Conservation (phyloP, 2,113 vertebrate species). For the Ailuropoda melanoleuca region DNA sequence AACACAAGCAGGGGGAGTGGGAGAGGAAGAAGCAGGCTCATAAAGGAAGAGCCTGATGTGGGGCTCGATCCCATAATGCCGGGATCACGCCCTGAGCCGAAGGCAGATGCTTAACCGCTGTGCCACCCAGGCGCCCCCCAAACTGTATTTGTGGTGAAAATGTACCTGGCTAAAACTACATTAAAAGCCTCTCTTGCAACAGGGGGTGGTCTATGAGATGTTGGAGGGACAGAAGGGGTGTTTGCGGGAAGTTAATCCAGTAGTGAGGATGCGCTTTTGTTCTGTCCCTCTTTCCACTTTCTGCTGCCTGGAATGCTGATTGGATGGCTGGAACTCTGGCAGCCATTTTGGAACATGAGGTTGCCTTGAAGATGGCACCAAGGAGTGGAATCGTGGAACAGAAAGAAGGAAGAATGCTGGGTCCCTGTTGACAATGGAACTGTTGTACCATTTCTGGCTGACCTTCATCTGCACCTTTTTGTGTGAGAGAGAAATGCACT, state of each 20-base stretch:
- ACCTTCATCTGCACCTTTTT: neutral
- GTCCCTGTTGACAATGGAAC: neutral
- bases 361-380: neutral
- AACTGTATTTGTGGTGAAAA: neutral
- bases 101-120: too few species aligned
- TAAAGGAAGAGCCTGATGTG: too few species aligned
- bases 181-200: neutral
- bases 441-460: neutral
- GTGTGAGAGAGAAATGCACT: neutral
- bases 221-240: neutral
- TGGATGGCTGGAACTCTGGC: neutral
- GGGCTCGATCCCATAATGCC: too few species aligned
- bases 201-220: neutral
- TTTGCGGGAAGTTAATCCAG: neutral
- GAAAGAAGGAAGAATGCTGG: neutral
- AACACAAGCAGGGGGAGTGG: too few species aligned
- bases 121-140: too few species aligned
- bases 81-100: too few species aligned
- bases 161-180: neutral
- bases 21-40: too few species aligned
- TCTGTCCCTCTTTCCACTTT: neutral
- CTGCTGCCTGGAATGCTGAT: neutral
- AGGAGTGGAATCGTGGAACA: neutral
- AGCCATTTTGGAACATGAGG: neutral
- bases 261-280: neutral